Evolutionary conservation across 2,888 invertebrate genomes (phyloP).

Genomic region (Maniola hyperantus): DNA sequence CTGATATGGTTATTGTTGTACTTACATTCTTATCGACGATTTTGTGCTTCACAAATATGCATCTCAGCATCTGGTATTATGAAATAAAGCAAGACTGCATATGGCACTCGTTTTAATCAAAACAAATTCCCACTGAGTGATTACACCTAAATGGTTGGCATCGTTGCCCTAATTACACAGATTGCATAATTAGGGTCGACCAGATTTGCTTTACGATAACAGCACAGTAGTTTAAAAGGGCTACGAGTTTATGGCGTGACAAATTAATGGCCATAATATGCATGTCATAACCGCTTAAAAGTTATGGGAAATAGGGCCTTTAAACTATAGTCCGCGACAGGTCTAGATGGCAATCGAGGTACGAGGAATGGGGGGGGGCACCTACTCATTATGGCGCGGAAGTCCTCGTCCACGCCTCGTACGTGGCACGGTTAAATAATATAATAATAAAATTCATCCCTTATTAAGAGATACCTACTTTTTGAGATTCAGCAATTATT

Average conservation of each 20-base stretch:
- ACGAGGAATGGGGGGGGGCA: too few relatives aligned
- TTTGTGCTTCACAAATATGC: not conserved
- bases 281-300: not conserved
- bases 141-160: slow-evolving; percentile 11
- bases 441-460: too few relatives aligned
- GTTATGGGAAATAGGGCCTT: not conserved
- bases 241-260: not conserved
- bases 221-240: slow-evolving; percentile 3
- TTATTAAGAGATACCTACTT: too few relatives aligned
- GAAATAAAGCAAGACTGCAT: not conserved
- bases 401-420: too few relatives aligned
- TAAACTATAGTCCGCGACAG: too few relatives aligned
- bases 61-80: not conserved
- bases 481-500: too few relatives aligned
- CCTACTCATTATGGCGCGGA: too few relatives aligned
- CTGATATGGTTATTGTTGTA: too few relatives aligned
- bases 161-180: slow-evolving; percentile 20
- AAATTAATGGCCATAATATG: not conserved
- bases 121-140: slow-evolving; percentile 13
- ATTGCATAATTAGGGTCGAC: slow-evolving; percentile 21
- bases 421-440: too few relatives aligned
- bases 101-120: slow-evolving; percentile 11
- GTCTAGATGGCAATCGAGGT: too few relatives aligned
- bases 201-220: slow-evolving; percentile 11
- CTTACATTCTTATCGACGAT: not conserved